Evolutionary conservation across 2,797 vertebrate genomes (phyloP).

Genomic region (Denticeps clupeoides): DNA sequence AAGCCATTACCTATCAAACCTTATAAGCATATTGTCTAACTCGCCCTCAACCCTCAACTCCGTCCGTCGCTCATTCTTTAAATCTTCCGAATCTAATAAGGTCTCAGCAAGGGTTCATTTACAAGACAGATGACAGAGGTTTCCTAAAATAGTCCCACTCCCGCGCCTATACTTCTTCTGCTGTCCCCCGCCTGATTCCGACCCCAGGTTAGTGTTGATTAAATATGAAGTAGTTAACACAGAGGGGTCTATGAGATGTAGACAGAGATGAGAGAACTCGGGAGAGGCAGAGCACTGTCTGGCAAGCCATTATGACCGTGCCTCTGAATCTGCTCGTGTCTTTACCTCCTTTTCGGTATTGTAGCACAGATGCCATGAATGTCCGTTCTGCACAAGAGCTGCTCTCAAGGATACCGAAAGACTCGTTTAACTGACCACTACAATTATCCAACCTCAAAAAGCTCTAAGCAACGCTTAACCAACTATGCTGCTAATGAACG

Average conservation of each 20-base stretch:
- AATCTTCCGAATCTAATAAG: conserved; percentile 21
- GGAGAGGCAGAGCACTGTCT: not conserved
- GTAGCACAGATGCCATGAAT: too few species aligned
- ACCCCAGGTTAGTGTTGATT: conserved; percentile 19
- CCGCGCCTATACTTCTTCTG: not conserved
- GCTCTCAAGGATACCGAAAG: too few species aligned
- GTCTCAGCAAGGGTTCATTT: conserved; percentile 23
- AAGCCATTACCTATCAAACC: too few species aligned
- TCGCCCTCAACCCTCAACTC: not conserved
- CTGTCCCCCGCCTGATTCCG: not conserved
- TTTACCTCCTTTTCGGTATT: too few species aligned
- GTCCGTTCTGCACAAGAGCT: too few species aligned
- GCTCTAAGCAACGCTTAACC: too few species aligned
- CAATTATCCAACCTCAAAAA: too few species aligned
- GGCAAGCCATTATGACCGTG: too few species aligned
- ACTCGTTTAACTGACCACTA: too few species aligned
- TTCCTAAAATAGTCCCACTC: conserved; percentile 29
- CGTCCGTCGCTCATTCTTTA: not conserved
- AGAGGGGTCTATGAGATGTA: conserved; percentile 5
- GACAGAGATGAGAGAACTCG: not conserved
- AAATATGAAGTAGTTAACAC: conserved; percentile 24
- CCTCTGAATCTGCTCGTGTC: too few species aligned
- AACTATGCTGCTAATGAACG: too few species aligned
- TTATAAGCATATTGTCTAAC: too few species aligned
- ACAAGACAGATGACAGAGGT: conserved; percentile 23